Conservation (phyloP, 1,140 invertebrate genomes). For the Achatina immaculata region DNA sequence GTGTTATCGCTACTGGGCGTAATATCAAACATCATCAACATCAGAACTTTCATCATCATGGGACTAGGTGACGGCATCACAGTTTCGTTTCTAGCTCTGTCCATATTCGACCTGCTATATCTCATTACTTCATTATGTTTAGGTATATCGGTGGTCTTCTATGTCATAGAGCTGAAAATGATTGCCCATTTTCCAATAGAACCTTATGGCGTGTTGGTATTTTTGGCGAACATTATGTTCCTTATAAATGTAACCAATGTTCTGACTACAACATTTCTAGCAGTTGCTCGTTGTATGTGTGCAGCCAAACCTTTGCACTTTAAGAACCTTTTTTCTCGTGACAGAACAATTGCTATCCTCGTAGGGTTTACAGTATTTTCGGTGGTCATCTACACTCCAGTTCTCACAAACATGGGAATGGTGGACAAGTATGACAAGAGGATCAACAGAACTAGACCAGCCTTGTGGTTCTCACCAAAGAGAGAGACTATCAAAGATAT, state of each 20-base stretch:
- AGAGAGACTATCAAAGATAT: conserved; percentile 17
- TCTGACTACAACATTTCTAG: conserved; percentile 15
- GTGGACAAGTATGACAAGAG: background rate
- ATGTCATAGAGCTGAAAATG: background rate
- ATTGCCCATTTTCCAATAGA: background rate
- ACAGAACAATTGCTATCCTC: background rate
- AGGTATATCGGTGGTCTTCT: background rate
- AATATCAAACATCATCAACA: conserved; percentile 6
- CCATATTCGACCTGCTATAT: background rate
- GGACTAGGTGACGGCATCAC: conserved; percentile 18
- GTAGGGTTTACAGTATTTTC: background rate
- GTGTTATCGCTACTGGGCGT: background rate
- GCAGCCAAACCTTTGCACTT: conserved; percentile 20
- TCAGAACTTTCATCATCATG: conserved; percentile 28
- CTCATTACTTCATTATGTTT: background rate
- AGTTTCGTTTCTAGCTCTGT: conserved; percentile 8
- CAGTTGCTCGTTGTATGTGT: conserved; percentile 26
- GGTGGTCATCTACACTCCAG: background rate
- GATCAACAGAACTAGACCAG: background rate
- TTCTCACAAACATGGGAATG: conserved; percentile 16
- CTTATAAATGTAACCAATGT: background rate
- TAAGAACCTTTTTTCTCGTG: background rate
- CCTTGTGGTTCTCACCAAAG: background rate
- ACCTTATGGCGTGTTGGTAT: background rate
- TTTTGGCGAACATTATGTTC: background rate